These are phyloP conservation scores for Trochalopteron elliotii DNA, from an alignment of 2,113 vertebrate genomes.

Conservation along the genomic window DNA sequence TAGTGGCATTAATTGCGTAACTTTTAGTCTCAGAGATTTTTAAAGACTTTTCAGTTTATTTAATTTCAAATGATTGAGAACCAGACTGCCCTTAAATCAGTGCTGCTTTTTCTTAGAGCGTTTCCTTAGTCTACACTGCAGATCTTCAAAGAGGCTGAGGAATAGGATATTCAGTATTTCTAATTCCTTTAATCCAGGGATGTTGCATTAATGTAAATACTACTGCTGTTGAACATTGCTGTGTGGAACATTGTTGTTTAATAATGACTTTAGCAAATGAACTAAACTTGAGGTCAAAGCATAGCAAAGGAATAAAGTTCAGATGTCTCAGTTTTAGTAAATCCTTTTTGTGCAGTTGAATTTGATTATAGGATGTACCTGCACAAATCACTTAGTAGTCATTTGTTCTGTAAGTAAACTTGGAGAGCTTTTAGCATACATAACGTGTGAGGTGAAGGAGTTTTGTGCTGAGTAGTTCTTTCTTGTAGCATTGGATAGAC, in stretches of 20 bases:
- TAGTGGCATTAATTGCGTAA: neutral
- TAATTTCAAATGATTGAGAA: neutral
- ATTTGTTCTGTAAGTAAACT: constrained; percentile 13
- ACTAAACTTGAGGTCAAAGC: constrained; percentile 8
- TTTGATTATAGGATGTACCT: constrained; percentile 13
- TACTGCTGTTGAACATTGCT: neutral
- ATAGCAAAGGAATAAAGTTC: neutral
- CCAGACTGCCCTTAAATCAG: neutral
- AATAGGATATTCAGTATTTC: constrained; percentile 1
- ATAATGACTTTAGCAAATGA: constrained; percentile 37
- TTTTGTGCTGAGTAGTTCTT: neutral
- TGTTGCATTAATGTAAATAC: constrained; percentile 28
- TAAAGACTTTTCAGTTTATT: neutral
- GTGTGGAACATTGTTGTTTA: neutral
- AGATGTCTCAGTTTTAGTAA: constrained; percentile 12
- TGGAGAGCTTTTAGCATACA: neutral
- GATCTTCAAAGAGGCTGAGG: neutral
- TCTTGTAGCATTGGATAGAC: neutral
- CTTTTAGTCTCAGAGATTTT: neutral
- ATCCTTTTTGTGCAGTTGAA: constrained; percentile 17
- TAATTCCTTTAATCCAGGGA: constrained; percentile 19
- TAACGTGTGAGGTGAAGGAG: neutral
- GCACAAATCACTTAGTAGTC: neutral
- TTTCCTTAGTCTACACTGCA: neutral
- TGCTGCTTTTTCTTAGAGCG: neutral